phyloP scores from a whole-genome alignment of 2,113 vertebrate species.

The Isichthys henryi region DNA sequence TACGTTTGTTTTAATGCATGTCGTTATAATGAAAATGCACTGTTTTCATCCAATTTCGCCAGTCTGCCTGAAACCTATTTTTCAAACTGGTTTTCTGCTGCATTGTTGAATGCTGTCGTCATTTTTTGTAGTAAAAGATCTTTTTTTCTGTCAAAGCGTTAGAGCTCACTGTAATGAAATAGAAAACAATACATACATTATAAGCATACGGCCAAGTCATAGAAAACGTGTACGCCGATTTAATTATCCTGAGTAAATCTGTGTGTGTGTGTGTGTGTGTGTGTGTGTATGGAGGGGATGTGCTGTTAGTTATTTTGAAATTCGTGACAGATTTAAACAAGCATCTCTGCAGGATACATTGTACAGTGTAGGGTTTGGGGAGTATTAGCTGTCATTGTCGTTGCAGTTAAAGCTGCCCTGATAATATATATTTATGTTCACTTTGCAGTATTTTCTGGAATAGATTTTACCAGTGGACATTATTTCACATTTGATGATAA shows the following conservation, averaged over 20 bases:
- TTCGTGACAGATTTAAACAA: slow-evolving; percentile 24
- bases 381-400: neutral
- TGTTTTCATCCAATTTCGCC: neutral
- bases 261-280: neutral
- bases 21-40: slow-evolving; percentile 2
- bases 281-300: slow-evolving; percentile 15
- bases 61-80: slow-evolving; percentile 23
- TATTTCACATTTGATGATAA: neutral
- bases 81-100: slow-evolving; percentile 29
- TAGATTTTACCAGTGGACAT: neutral
- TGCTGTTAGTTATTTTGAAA: slow-evolving; percentile 23
- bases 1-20: neutral
- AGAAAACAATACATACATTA: neutral
- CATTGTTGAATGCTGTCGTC: slow-evolving; percentile 37
- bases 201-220: neutral
- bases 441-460: neutral
- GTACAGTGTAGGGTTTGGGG: slow-evolving; percentile 20
- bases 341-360: slow-evolving; percentile 34
- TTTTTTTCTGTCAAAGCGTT: slow-evolving; percentile 12
- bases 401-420: neutral
- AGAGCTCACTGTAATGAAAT: neutral
- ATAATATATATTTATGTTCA: neutral
- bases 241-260: slow-evolving; percentile 11
- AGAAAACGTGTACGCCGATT: slow-evolving; percentile 4
- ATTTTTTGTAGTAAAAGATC: slow-evolving; percentile 24